These are phyloP conservation scores for Zaprionus ghesquierei DNA, from an alignment of 1,140 invertebrate species.

Conservation along the genomic window DNA sequence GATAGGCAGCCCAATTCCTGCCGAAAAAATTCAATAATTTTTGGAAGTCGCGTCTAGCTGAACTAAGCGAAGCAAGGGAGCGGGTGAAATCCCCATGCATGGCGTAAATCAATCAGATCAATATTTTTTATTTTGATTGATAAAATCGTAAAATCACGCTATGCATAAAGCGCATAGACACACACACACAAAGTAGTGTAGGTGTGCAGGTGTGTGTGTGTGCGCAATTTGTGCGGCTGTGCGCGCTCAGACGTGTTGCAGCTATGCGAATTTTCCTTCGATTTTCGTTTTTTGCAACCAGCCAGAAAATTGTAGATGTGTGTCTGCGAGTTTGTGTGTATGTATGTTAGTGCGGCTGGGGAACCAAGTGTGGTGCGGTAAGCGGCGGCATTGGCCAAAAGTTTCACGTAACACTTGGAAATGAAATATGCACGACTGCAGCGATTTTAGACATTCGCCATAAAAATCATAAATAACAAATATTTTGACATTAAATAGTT, in stretches of 20 bases:
- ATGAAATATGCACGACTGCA: conserved; percentile 70
- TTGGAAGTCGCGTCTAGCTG: conserved; percentile 10
- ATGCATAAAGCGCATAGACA: conserved; percentile 34
- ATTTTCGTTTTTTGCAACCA: conserved; percentile 14
- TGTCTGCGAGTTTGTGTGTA: neutral
- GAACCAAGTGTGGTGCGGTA: neutral
- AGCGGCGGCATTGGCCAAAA: conserved; percentile 42
- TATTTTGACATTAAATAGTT: conserved; percentile 40
- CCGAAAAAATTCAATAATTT: conserved; percentile 37
- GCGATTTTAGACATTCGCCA: conserved; percentile 55
- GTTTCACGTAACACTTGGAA: conserved; percentile 54
- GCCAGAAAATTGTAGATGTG: neutral
- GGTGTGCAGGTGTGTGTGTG: neutral
- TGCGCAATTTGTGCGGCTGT: conserved; percentile 29
- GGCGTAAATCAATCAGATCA: conserved; percentile 57
- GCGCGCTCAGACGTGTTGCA: conserved; percentile 31
- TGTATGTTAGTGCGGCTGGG: no score
- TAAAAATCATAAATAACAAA: conserved; percentile 63
- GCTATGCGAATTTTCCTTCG: conserved; percentile 29
- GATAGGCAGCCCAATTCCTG: neutral
- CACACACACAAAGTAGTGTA: no score
- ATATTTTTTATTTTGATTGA: conserved; percentile 53
- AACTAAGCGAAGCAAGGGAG: neutral
- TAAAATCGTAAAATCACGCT: conserved; percentile 54
- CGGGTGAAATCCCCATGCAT: neutral